Base-by-base conservation (phyloP, 1,140 invertebrate species). In the Eufriesea mexicana region DNA sequence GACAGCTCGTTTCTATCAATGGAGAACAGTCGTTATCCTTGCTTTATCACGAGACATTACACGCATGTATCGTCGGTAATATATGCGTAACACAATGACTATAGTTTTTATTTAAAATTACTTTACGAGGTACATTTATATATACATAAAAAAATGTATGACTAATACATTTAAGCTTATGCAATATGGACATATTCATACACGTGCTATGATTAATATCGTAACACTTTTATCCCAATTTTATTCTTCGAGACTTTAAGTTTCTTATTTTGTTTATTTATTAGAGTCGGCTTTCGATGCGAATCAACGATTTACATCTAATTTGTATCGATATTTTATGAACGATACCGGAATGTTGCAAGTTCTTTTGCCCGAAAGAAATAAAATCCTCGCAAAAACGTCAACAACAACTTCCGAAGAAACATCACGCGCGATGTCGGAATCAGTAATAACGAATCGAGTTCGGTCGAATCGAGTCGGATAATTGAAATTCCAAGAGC, bases 21-120 rank as follows among this genome's bases (percentile, higher is more conserved):
- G 35, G 35, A 35, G 35, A 35, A 4, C 1, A 35, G 35, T 35
- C 35, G 35, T 35, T 35, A 35, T 35, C 35, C 35, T 35, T 16
- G 12, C 49, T 12, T 16, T 51, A 51, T 59, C n/a, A 25, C 57
- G n/a, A 61, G 10, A 12, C 2, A 51, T 16, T 12, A 61, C 9
- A 45, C 42, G 42, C 42, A 18, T 10, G 45, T 28, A 49, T 25
- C 0, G 7, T n/a, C 55, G 45, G 25, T 62, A 70, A 82, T 47
- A 25, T 72, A 66, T 67, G 42, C 86, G 80, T 92, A 93, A 93
- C 92, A 93, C 92, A 93, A 93, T 93, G 91, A 93, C 92, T 93
- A 93, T 92, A 92, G 71, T 91, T 93, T 93, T 93, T 92, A 93
- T 93, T 93, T 92, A 91, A 93, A 93, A 90, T 92, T 92, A 92